Evolutionary conservation across 2,888 invertebrate genomes (phyloP), one percentile per base, ranked within the genome.

Genomic region (Portevinia maculata): DNA sequence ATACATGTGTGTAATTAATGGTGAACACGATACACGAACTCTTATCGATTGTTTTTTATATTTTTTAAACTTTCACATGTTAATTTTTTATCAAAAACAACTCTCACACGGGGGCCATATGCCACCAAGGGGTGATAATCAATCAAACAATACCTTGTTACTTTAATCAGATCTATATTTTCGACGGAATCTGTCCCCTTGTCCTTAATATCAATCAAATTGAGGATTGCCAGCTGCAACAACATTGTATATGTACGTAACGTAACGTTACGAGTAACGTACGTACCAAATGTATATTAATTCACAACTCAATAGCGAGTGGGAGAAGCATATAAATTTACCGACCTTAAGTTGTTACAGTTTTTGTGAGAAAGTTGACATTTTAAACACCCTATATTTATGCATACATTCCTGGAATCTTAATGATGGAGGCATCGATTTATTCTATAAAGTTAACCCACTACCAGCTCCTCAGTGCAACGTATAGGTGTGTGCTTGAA

Each of bases 1-100:
- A 64, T 28, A 37, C 32, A 46, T 15, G n/a, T n/a, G n/a, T n/a
- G 64, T 79, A 79, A 79, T 79, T 79, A 57, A 50, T 32, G 34
- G 44, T 59, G 13, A 34, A 52, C 50, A 75, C 59, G 50, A 34
- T 37, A 60, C 60, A 79, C 50, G 52, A 79, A 59, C 73, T 37
- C n/a, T 13, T 71, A 70, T 71, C 59, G 78, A 71, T 55, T 62
- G n/a, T n/a, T 52, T 53, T 37, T 57, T 65, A 24, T 32, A 0
- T 9, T 30, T 73, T 67, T 39, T 32, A 46, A 73, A 79, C 39
- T 59, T 73, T 79, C 60, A 65, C 39, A 60, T 60, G 73, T 65
- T 21, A 64, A 64, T 73, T 64, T 39, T 73, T 64, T 48, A 73
- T 62, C 44, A 48, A 7, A 11, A 60, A 37, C 17, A 65, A 37